phyloP scores from a whole-genome alignment of 2,888 invertebrate species.

The Meandrusa payeni region DNA sequence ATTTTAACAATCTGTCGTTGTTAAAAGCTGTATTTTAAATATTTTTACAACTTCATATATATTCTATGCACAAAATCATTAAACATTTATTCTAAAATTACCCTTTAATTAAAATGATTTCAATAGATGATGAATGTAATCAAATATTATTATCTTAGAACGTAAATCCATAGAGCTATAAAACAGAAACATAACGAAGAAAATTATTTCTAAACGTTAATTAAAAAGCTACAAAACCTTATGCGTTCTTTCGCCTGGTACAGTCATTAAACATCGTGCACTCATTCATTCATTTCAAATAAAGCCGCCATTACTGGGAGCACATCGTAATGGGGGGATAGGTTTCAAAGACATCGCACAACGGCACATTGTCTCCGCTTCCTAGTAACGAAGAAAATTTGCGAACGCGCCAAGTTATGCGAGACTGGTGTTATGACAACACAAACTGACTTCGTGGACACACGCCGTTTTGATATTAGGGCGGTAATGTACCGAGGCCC shows the following conservation, averaged over 20 bases:
- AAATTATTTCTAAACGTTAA: too few species aligned
- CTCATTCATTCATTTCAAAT: conserved; percentile 9
- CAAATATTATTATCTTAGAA: too few species aligned
- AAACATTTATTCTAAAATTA: too few species aligned
- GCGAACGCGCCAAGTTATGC: conserved; percentile 33
- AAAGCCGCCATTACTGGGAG: conserved; percentile 8
- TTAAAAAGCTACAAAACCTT: too few species aligned
- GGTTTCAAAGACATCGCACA: conserved; percentile 35
- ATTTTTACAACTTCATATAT: too few species aligned
- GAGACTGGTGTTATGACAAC: conserved; percentile 16
- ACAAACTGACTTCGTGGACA: conserved; percentile 4
- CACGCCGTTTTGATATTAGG: not conserved
- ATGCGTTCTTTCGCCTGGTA: conserved; percentile 1
- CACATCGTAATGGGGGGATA: conserved; percentile 27
- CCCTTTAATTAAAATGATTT: too few species aligned
- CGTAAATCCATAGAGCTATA: too few species aligned
- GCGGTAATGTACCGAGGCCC: not conserved
- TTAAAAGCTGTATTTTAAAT: too few species aligned
- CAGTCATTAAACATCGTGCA: conserved; percentile 1
- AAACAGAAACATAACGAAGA: too few species aligned
- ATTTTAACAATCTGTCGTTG: too few species aligned
- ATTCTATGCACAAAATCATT: too few species aligned
- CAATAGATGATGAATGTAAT: too few species aligned
- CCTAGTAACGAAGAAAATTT: conserved; percentile 30
- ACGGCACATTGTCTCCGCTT: conserved; percentile 32